Evolutionary conservation across 2,113 vertebrate genomes (phyloP).

Genomic region (Oenanthe melanoleuca): DNA sequence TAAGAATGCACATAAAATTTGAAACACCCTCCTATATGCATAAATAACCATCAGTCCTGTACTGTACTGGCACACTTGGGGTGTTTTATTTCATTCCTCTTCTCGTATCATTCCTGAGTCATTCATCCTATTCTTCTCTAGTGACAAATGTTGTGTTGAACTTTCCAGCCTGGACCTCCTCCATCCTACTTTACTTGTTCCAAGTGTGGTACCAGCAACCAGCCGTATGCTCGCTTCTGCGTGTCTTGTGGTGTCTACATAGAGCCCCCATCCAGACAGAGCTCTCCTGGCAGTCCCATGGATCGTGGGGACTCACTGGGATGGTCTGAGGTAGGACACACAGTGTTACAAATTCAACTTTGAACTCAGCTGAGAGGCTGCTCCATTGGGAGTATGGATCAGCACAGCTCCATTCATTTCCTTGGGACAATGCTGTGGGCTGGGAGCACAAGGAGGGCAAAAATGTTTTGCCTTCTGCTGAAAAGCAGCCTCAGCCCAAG

Average conservation of each 20-base stretch:
- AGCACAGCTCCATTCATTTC: background rate
- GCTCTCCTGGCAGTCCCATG: background rate
- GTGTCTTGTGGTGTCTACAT: constrained; percentile 80
- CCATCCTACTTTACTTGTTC: constrained; percentile 74
- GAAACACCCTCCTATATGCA: background rate
- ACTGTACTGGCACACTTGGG: background rate
- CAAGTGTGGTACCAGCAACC: constrained; percentile 82
- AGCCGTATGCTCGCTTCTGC: constrained; percentile 81
- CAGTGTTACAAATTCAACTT: background rate
- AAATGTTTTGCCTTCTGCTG: background rate
- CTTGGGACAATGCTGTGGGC: background rate
- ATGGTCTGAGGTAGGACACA: constrained; percentile 58
- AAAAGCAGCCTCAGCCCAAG: background rate
- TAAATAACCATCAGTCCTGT: background rate
- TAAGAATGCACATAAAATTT: background rate
- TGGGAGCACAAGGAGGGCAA: background rate
- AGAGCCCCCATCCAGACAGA: constrained; percentile 59
- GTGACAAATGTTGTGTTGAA: constrained; percentile 5
- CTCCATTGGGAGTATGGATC: fast-evolving
- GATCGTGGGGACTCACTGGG: background rate
- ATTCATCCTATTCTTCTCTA: background rate
- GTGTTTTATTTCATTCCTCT: background rate
- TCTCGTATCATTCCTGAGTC: background rate
- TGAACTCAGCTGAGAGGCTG: background rate
- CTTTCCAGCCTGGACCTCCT: constrained; percentile 70